phyloP scores from a whole-genome alignment of 2,888 invertebrate genomes.

The Pocota personata region DNA sequence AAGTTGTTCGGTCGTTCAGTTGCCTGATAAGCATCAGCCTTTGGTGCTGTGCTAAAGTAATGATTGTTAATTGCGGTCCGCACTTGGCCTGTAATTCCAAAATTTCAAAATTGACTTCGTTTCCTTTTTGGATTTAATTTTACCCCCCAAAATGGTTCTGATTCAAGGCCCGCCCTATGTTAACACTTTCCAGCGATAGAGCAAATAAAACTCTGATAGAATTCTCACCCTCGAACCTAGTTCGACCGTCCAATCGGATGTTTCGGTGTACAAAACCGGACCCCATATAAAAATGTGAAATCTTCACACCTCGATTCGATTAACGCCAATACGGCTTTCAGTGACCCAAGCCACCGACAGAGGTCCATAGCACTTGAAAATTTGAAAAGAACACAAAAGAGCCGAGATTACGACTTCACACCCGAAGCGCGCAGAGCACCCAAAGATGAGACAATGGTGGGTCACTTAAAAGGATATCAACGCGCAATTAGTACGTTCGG shows the following conservation, averaged over 20 bases:
- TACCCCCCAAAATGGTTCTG: conserved; percentile 19
- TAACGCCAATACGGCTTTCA: conserved; percentile 9
- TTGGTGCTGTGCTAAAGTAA: conserved; percentile 46
- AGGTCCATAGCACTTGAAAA: conserved; percentile 24
- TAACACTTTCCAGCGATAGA: conserved; percentile 22
- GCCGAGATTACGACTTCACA: conserved; percentile 61
- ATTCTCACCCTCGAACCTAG: not conserved
- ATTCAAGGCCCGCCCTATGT: conserved; percentile 18
- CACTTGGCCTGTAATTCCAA: conserved; percentile 46
- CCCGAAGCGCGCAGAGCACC: conserved; percentile 1
- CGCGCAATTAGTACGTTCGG: conserved; percentile 42
- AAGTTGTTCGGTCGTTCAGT: conserved; percentile 54
- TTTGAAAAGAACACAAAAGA: conserved; percentile 37
- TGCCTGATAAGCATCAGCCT: conserved; percentile 54
- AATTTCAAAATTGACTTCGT: not conserved
- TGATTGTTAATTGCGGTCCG: conserved; percentile 57
- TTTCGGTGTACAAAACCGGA: not conserved
- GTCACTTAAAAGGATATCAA: conserved; percentile 56
- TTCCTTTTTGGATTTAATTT: not conserved
- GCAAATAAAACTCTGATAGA: not conserved
- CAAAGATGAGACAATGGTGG: conserved; percentile 28
- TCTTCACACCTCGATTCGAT: conserved; percentile 47
- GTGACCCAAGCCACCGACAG: not conserved
- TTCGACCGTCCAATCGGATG: conserved; percentile 7
- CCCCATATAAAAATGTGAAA: not conserved